Evolutionary conservation across 2,888 invertebrate species (phyloP).

Genomic region (Heliothis peltigera): DNA sequence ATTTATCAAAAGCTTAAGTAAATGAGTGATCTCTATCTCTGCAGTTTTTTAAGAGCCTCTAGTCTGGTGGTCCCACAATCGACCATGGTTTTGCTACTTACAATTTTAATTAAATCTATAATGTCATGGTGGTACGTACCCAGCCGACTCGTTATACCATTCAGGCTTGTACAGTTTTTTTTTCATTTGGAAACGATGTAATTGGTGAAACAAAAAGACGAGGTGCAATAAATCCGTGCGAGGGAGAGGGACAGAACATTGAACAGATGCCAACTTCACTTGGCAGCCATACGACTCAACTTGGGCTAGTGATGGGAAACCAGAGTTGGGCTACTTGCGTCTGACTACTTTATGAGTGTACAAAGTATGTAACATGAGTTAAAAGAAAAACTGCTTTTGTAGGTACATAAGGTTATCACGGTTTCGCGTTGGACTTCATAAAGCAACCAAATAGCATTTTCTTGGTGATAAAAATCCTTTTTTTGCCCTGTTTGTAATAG

Average conservation of each 20-base stretch:
- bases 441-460: no score
- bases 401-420: no score
- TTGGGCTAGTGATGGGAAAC: conserved; percentile 48
- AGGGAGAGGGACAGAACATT: conserved; percentile 42
- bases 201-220: conserved; percentile 38
- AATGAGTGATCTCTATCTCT: no score
- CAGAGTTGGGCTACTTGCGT: neutral
- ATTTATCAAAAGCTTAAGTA: no score
- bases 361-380: no score
- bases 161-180: neutral
- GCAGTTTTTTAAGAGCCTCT: no score
- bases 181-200: conserved; percentile 35
- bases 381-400: no score
- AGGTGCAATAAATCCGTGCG: conserved; percentile 28
- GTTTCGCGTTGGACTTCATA: no score
- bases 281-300: conserved; percentile 43
- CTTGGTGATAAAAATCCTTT: no score
- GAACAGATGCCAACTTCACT: conserved; percentile 56
- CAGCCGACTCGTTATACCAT: neutral
- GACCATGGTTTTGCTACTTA: no score
- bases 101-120: neutral
- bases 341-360: neutral
- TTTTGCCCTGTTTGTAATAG: no score
- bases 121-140: neutral
- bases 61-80: no score